Base-by-base conservation (phyloP, 2,888 invertebrate species). In the Horisme vitalbata region DNA sequence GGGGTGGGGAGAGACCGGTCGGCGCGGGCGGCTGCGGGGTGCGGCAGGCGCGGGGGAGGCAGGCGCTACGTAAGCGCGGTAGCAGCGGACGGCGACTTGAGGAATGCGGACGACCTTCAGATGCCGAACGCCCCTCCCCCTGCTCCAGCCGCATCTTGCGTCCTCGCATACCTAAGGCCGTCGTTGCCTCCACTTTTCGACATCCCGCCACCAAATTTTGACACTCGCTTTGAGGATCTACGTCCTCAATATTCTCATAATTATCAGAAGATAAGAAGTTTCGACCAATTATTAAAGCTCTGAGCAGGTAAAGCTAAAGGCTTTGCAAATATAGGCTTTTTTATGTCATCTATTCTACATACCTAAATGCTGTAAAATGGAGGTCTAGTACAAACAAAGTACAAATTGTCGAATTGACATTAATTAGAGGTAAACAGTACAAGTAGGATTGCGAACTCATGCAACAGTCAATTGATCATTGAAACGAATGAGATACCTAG, bases 21-120 rank as follows among this genome's bases (percentile, higher is more conserved):
- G 70, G 63, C 75, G 72, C 67, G 67, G 65, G 56, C 57, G 61
- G 55, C 58, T 51, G 67, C 56, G 68, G 55, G 65, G 62, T 50
- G 55, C 52, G 51, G 48, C 55, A 50, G 53, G 55, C 61, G 59
- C 57, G 63, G 61, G 59, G 62, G 63, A 58, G 65, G 70, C 71
- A 77, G 86, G 84, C 83, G 87, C 88, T 88, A 89, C 89, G 89
- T 89, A 89, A 89, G 87, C 88, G 88, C 88, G 87, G 89, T 88
- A 88, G 89, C 88, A 75, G 86, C 85, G 87, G 88, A 79, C 85
- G 86, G 85, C 85, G 87, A 86, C 86, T 86, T 81, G 79, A 80
- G 88, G 89, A 88, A 89, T 89, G 89, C 88, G 88, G 89, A 84
- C 88, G 89, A 87, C 89, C 89, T 89, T 89, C 88, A 87, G 83